A percentile compares a stretch with the other conserved stretches of the same genome.
Conservation (phyloP, 2,888 invertebrate genomes). For the Scaeva pyrastri region DNA sequence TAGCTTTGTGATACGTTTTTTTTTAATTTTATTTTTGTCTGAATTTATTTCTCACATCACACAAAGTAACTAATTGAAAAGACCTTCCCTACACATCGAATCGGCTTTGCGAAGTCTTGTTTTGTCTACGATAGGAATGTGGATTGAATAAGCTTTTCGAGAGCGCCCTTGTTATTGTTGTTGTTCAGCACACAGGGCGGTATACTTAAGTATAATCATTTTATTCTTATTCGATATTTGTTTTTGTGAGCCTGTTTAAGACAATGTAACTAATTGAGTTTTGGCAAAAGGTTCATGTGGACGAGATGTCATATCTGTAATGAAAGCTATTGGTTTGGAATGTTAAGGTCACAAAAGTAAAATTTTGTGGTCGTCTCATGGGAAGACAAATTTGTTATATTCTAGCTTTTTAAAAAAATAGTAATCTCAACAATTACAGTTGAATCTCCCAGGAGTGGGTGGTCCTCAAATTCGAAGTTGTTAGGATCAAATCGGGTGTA, state of each 20-base stretch:
- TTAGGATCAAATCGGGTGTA: no score
- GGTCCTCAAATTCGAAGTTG: no score
- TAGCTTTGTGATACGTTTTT: slow-evolving; percentile 55
- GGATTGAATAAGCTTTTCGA: slow-evolving; percentile 14
- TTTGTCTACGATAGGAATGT: slow-evolving; percentile 62
- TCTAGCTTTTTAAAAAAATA: no score
- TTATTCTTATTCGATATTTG: not conserved
- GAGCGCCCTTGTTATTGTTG: slow-evolving; percentile 11
- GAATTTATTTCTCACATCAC: slow-evolving; percentile 68
- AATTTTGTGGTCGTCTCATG: not conserved
- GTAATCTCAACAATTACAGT: no score
- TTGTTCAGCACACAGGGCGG: slow-evolving; percentile 4
- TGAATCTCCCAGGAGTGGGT: no score
- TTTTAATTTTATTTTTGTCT: not conserved
- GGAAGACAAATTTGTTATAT: no score
- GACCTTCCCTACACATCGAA: slow-evolving; percentile 26
- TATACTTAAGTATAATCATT: slow-evolving; percentile 26
- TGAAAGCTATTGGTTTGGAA: slow-evolving; percentile 13
- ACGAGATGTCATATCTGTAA: slow-evolving; percentile 11
- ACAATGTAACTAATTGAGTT: slow-evolving; percentile 19
- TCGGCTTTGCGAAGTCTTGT: slow-evolving; percentile 26
- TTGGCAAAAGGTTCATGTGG: not conserved
- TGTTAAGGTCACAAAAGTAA: not conserved
- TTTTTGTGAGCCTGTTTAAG: slow-evolving; percentile 15
- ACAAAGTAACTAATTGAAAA: slow-evolving; percentile 64